Conservation (phyloP, 2,113 vertebrate species). For the Tupaia tana region DNA sequence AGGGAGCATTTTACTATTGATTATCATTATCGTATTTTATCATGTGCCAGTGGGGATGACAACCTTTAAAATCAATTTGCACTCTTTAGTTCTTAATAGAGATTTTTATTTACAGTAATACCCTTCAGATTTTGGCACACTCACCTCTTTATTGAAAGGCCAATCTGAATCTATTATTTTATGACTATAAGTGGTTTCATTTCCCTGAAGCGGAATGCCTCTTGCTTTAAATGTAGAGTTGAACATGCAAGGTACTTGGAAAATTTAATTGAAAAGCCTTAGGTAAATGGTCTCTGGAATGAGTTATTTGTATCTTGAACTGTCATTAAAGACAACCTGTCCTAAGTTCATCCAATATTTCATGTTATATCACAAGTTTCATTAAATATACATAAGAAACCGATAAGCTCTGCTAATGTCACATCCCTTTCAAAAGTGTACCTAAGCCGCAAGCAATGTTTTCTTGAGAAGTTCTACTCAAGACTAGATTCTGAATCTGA, state of each 20-base stretch:
- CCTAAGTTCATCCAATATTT: conserved; percentile 64
- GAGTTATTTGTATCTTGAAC: conserved; percentile 55
- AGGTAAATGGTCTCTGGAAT: conserved; percentile 73
- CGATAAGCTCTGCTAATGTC: conserved; percentile 22
- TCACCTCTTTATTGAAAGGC: conserved; percentile 67
- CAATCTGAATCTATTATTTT: conserved; percentile 75
- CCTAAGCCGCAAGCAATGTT: conserved; percentile 12
- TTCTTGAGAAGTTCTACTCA: background rate
- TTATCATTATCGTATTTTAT: conserved; percentile 72
- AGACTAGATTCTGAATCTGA: background rate
- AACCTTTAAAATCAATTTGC: conserved; percentile 71
- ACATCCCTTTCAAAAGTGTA: conserved; percentile 31
- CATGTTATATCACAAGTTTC: conserved; percentile 56
- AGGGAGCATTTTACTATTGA: conserved; percentile 59
- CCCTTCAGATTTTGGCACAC: conserved; percentile 59
- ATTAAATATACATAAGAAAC: conserved; percentile 75
- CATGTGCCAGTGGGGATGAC: conserved; percentile 50
- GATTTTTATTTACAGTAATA: conserved; percentile 80
- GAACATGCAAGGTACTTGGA: conserved; percentile 63
- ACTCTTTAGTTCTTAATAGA: conserved; percentile 69
- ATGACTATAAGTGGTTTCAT: conserved; percentile 73
- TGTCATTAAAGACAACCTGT: conserved; percentile 69
- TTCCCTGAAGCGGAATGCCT: conserved; percentile 67
- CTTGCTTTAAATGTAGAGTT: conserved; percentile 65
- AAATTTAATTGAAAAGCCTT: conserved; percentile 78